Base-by-base conservation (phyloP, 1,140 invertebrate genomes). In the Drosophila seguyi region DNA sequence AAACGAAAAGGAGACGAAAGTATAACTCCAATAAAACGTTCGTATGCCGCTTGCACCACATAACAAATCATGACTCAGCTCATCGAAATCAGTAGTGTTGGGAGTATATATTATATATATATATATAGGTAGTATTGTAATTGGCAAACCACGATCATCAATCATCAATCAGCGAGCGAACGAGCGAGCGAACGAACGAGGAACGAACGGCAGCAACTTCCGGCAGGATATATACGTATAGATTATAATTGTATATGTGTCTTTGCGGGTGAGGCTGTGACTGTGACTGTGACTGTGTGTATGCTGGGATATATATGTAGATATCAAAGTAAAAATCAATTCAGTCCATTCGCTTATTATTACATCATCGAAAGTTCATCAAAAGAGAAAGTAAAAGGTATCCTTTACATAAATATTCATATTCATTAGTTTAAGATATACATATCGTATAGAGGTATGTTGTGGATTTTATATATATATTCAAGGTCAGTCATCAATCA, bases 81-180 rank as follows among this genome's bases (percentile, higher is more conserved):
- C 69, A 79, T 79, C 74, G 80, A 87, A 82, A 86, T 73, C 20
- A 34, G 34, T 62, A 34, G 71, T 62, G 22, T 74, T 65, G 52
- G 41, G 72, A 61, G 25, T 74, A 80, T 79, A 79, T 71, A 74
- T 45, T 52, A 41, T 58, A 62, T 79, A 65, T 53, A 44, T 77
- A 18, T 18, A 18, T 50, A 73, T 66, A 76, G 66, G 62, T 84
- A 81, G 69, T 84, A 72, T 80, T 75, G 65, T 80, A 78, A 88
- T 88, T 79, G 85, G 84, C 85, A 88, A 85, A 81, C 88, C 85
- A 88, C 85, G 86, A 90, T 90, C 85, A 90, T 90, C 85, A 90
- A 88, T 79, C 77, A 79, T 76, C 77, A 88, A 85, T 83, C 81
- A 83, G 73, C 78, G 78, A 80, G 74, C 80, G 80, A 83, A 66